Evolutionary conservation across 2,888 invertebrate genomes (phyloP).

Genomic region (Alcis repandata): DNA sequence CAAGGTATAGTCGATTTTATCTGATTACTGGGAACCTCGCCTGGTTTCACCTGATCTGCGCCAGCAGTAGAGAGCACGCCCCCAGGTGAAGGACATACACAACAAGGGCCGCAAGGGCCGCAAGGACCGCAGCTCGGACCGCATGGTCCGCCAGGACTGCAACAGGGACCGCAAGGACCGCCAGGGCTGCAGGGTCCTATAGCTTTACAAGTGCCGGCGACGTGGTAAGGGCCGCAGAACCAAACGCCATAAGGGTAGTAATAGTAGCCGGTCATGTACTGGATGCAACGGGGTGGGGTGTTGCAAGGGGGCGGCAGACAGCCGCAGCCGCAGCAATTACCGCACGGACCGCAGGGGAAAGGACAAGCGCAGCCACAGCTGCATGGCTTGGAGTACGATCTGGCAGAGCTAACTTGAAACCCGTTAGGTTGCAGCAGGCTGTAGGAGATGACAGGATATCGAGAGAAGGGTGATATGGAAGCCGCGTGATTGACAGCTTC

Average conservation of each 20-base stretch:
- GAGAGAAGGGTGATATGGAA: slow-evolving; percentile 18
- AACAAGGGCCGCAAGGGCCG: slow-evolving; percentile 40
- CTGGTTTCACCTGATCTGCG: slow-evolving; percentile 22
- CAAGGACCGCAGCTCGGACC: slow-evolving; percentile 40
- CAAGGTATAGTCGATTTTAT: slow-evolving; percentile 36
- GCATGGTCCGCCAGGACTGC: slow-evolving; percentile 14
- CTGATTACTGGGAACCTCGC: slow-evolving; percentile 38
- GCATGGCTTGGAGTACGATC: slow-evolving; percentile 51
- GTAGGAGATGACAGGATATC: slow-evolving; percentile 18
- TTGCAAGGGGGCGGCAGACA: slow-evolving; percentile 74
- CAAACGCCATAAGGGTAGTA: slow-evolving; percentile 78
- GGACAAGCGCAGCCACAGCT: slow-evolving; percentile 55
- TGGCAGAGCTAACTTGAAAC: slow-evolving; percentile 31
- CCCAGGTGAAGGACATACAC: slow-evolving; percentile 17
- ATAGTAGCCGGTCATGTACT: slow-evolving; percentile 77
- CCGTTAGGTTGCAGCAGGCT: slow-evolving; percentile 31
- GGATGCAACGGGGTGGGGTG: slow-evolving; percentile 67
- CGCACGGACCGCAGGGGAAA: slow-evolving; percentile 59
- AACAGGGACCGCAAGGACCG: slow-evolving; percentile 50
- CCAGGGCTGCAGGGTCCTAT: slow-evolving; percentile 47
- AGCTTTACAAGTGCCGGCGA: slow-evolving; percentile 62
- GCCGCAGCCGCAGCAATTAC: slow-evolving; percentile 57
- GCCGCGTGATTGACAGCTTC: slow-evolving; percentile 22
- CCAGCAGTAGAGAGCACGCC: slow-evolving; percentile 9
- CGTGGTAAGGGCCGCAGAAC: slow-evolving; percentile 79